Conservation (phyloP, 1,140 invertebrate species). For the Drosophila punjabiensis region DNA sequence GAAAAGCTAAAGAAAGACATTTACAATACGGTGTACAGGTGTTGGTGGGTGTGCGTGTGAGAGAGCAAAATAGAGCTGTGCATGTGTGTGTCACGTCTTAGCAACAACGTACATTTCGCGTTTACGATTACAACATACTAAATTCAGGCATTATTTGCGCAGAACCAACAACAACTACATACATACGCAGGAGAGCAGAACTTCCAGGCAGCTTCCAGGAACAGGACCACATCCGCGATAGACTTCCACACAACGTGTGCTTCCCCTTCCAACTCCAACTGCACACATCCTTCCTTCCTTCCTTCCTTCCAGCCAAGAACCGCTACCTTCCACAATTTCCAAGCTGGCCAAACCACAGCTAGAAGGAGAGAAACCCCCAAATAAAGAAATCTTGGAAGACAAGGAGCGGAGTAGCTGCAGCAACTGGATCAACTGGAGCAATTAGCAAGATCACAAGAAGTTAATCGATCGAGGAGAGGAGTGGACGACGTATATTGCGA, state of each 20-base stretch:
- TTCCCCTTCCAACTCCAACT: slow-evolving; percentile 25
- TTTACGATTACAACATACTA: slow-evolving; percentile 79
- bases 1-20: slow-evolving; percentile 33
- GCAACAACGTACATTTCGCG: slow-evolving; percentile 74
- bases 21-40: slow-evolving; percentile 15
- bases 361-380: background rate
- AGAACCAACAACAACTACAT: slow-evolving; percentile 53
- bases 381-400: background rate
- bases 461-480: background rate
- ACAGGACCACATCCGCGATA: background rate
- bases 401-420: background rate
- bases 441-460: slow-evolving; percentile 2
- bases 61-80: slow-evolving; percentile 36
- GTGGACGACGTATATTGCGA: slow-evolving; percentile 31
- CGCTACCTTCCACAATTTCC: slow-evolving; percentile 26
- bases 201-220: slow-evolving; percentile 54
- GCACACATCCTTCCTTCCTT: slow-evolving; percentile 27
- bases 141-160: slow-evolving; percentile 65
- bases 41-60: slow-evolving; percentile 29
- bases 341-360: slow-evolving; percentile 30
- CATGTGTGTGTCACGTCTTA: slow-evolving; percentile 74
- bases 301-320: background rate
- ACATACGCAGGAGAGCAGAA: slow-evolving; percentile 29
- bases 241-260: slow-evolving; percentile 28
- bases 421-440: slow-evolving; percentile 3